Base-by-base conservation (phyloP, 2,888 invertebrate species). In the Steinernema carpocapsae region DNA sequence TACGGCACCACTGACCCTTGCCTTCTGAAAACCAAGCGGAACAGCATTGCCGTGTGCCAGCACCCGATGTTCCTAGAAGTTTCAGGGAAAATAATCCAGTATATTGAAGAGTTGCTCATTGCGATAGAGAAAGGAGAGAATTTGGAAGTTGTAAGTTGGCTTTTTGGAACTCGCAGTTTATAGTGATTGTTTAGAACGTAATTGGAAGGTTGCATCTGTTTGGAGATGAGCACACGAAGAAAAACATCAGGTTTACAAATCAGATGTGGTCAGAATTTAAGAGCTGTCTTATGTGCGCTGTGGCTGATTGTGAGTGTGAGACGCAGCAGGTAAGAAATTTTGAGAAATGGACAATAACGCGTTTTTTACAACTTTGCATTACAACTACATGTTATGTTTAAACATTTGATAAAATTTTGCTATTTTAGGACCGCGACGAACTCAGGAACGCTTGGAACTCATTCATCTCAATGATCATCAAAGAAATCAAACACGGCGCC, bases 401-500 rank as follows among this genome's bases (percentile, higher is more conserved):
- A 43, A 14, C 43, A 12, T 43, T 43, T 43, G 14, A n/a, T 43
- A 43, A 14, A 43, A 43, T 43, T 43, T 14, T 14, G 7, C 14
- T 43, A 46, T 74, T 83, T 24, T 64, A 85, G 85, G 85, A 85
- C 70, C 80, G 81, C 42, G 77, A 80, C 42, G 76, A 78, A 7
- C 80, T 83, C 12, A 72, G 84, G 19, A 84, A 85, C 26, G 79
- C 82, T 17, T 85, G 85, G 85, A 83, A 79, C 76, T 82, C 83
- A n/a, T 86, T 85, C 78, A 78, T 84, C 73, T 83, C 85, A 2
- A 81, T 85, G 71, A 83, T 85, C 59, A 85, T 85, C 48, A 80
- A 82, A 72, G 85, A 85, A 78, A 85, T 85, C 84, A 85, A 85
- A 76, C 78, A 85, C 80, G 84, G 84, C 19, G 81, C 79, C 46